Percentiles rank a stretch among this genome's conserved stretches.
Evolutionary conservation across 2,797 vertebrate species (phyloP).

Genomic region (Chloroceryle inda): DNA sequence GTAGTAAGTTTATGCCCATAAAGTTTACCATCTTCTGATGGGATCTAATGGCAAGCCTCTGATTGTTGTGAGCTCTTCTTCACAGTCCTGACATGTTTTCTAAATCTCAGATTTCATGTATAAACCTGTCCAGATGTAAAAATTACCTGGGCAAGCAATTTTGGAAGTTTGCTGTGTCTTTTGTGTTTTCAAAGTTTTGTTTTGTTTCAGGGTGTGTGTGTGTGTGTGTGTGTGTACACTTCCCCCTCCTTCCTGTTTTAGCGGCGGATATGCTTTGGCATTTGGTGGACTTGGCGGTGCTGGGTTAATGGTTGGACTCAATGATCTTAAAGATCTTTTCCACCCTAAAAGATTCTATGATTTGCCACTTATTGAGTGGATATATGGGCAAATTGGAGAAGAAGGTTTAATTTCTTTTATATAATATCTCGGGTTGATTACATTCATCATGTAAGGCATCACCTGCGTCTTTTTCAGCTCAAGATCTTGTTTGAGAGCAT

Average conservation of each 20-base stretch:
- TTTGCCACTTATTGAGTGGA: background rate
- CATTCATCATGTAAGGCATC: background rate
- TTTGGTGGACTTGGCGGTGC: background rate
- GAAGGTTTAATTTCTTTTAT: background rate
- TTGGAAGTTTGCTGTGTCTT: background rate
- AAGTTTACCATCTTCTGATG: background rate
- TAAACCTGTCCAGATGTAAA: background rate
- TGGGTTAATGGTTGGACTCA: background rate
- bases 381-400: background rate
- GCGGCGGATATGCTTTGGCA: background rate
- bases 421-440: background rate
- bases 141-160: background rate
- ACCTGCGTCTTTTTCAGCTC: background rate
- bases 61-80: background rate
- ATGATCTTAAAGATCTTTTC: background rate
- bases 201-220: background rate
- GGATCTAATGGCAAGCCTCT: background rate
- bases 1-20: background rate
- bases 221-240: background rate
- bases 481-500: background rate
- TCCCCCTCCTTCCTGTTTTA: background rate
- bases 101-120: background rate
- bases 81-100: rapidly evolving
- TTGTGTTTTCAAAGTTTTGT: background rate
- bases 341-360: background rate